Conservation (phyloP, 2,888 invertebrate genomes). For the Lasioglossum figueresi region DNA sequence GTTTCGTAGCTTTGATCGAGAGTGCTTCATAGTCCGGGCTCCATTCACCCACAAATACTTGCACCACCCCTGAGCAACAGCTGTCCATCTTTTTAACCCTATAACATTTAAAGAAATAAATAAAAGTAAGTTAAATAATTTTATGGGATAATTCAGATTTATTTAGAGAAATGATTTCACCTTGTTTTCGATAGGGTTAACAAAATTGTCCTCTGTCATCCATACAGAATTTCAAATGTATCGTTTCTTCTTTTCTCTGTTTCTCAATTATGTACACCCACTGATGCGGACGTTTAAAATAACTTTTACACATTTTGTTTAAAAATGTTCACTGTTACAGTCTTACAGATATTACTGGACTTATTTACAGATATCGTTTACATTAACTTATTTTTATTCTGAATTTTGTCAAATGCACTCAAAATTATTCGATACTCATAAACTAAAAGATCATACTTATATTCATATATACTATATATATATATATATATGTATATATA, state of each 20-base stretch:
- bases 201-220: constrained; percentile 81
- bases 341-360: constrained; percentile 51
- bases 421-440: constrained; percentile 53
- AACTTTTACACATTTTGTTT: constrained; percentile 78
- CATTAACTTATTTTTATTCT: constrained; percentile 38
- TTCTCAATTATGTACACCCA: constrained; percentile 75
- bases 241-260: constrained; percentile 72
- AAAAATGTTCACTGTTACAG: constrained; percentile 62
- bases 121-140: neutral
- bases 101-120: constrained; percentile 8
- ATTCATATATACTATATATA: constrained; percentile 27
- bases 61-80: constrained; percentile 83
- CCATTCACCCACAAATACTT: constrained; percentile 95
- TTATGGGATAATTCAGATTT: neutral
- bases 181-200: constrained; percentile 80
- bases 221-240: constrained; percentile 77
- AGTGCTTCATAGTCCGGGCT: constrained; percentile 95
- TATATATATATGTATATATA: too few species aligned
- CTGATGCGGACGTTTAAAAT: constrained; percentile 76
- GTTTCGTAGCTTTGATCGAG: constrained; percentile 95
- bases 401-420: constrained; percentile 57
- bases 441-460: constrained; percentile 59
- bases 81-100: constrained; percentile 81
- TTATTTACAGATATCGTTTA: constrained; percentile 57
- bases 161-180: constrained; percentile 57